Evolutionary conservation across 2,888 invertebrate species (phyloP), one percentile per base, ranked within the genome.

Genomic region (Heteromyza rotundicornis): DNA sequence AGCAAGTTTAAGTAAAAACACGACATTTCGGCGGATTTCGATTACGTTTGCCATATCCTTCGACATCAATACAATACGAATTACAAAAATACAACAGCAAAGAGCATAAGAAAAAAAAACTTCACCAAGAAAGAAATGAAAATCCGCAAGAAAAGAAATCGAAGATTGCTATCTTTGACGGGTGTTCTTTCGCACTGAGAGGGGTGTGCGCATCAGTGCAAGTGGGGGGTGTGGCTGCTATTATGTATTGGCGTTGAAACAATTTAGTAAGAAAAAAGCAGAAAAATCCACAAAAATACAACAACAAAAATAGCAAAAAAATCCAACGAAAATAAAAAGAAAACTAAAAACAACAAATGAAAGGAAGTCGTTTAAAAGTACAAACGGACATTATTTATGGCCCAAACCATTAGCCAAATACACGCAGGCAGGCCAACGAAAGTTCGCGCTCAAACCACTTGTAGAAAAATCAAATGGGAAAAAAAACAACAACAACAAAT

Each of bases 291-390:
- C n/a, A n/a, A n/a, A n/a, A n/a, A n/a, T 32, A 32, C 5, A 32
- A 32, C 32, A 32, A n/a, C 20, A 2, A n/a, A 35, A 20, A n/a
- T n/a, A 47, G 23, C 16, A 3, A 47, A 57, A 8, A 8, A 20
- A 49, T 36, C 10, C 16, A 32, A 12, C 58, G 54, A 16, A 55
- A 58, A 49, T 1, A n/a, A 36, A 23, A 16, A 35, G 32, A n/a
- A 19, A 50, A 49, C 14, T 12, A 23, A 51, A 57, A 20, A 77
- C 72, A 75, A 74, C 71, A 79, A 79, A 78, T 79, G 76, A 78
- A 77, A 80, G 79, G 80, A 79, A 79, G 79, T 79, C 79, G 78
- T 79, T 79, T 79, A 79, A 79, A 79, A 79, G 79, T 78, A 79
- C 79, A 79, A 79, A 79, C 80, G 79, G 80, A 79, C 79, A 79